Evolutionary conservation across 1,140 invertebrate genomes (phyloP), one percentile per base, ranked within the genome.

Genomic region (Heliconius hewitsoni): DNA sequence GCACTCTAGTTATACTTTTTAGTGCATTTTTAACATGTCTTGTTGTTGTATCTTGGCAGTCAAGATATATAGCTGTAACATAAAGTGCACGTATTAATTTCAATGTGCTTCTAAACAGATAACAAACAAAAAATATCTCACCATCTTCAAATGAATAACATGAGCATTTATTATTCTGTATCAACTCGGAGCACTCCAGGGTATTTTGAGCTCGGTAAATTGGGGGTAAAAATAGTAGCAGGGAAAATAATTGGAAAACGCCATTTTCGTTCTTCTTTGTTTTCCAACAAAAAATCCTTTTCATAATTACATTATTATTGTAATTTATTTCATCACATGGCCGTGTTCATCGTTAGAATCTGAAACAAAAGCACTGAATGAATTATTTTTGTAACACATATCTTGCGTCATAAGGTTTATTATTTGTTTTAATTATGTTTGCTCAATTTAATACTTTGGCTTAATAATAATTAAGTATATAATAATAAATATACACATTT

Each of bases 121-220:
- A 71, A 73, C 77, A 81, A 78, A 57, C 60, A 83, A 70, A 77
- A 77, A 71, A 71, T 52, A 71, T 60, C 87, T 90, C 88, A 94
- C 93, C 91, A 83, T 92, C 87, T 88, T 94, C 92, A 83, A 92
- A 92, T 73, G 85, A 90, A 84, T 93, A 91, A 84, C 93, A 94
- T 71, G 91, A 90, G 86, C 93, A 94, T 90, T 93, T 93, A 86
- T 90, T 90, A 84, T 85, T 91, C 82, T 82, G 85, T 81, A 90
- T 91, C 85, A 91, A 81, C 80, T 90, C 88, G 19, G 89, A 82
- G 78, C 93, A 94, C 78, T 85, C 91, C 91, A 93, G 76, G 90
- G 91, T 92, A 93, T 94, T 93, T 91, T 94, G 84, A 92, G 90
- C 90, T 93, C 93, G 88, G 86, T 89, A 86, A 91, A 93, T 81